Percentiles rank a stretch among this genome's conserved stretches.
phyloP scores from a whole-genome alignment of 1,140 invertebrate genomes.

The Apocrypta bakeri region DNA sequence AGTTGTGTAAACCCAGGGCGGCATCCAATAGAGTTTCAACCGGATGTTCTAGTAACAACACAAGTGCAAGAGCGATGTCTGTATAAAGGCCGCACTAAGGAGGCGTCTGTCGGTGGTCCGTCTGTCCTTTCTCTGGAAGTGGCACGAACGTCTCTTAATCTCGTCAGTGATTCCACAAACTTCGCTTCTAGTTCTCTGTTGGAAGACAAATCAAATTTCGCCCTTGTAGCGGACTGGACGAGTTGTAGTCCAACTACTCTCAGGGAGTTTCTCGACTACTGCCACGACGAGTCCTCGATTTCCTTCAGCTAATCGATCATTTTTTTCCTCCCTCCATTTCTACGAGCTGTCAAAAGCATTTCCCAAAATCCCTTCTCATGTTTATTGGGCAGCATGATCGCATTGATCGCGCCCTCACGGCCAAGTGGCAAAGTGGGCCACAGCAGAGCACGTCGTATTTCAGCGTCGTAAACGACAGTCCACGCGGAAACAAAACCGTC shows the following conservation, averaged over 20 bases:
- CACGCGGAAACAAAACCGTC: constrained; percentile 20
- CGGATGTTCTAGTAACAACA: no score
- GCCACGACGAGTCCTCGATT: no score
- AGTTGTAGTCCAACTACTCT: no score
- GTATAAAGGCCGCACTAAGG: background rate
- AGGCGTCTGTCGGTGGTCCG: no score
- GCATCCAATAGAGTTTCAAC: no score
- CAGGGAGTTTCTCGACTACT: no score
- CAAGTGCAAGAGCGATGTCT: background rate
- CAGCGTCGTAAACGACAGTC: constrained; percentile 23
- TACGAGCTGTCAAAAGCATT: background rate
- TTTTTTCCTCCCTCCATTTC: no score
- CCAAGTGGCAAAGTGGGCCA: constrained; percentile 12
- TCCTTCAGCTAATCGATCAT: no score
- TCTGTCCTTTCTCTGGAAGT: no score
- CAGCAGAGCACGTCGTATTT: constrained; percentile 6
- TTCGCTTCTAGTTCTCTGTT: background rate
- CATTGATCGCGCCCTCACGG: background rate
- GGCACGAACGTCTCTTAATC: background rate
- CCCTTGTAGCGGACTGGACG: no score
- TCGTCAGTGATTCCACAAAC: constrained; percentile 1
- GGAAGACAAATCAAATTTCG: background rate
- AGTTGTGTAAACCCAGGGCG: background rate
- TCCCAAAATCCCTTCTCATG: no score
- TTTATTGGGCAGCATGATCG: no score